Evolutionary conservation across 2,113 vertebrate genomes (phyloP).

Genomic region (Pica pica): DNA sequence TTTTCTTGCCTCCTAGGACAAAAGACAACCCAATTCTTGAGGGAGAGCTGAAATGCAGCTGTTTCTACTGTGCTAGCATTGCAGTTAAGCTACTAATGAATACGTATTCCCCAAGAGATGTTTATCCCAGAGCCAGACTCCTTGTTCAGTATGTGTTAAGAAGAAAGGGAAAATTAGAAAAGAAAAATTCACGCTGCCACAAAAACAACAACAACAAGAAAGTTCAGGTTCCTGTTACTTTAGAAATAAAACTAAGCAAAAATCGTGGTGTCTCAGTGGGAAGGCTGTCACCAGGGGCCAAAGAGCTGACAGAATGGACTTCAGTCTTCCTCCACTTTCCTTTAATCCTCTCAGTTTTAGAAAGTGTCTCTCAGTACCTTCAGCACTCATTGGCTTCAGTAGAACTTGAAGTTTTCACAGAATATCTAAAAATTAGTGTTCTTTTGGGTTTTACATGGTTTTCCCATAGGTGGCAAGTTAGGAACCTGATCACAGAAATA

Average conservation of each 20-base stretch:
- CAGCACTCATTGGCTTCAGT: background rate
- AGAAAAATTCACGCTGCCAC: background rate
- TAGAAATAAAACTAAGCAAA: background rate
- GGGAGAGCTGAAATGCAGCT: conserved; percentile 10
- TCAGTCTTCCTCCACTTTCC: background rate
- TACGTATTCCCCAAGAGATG: background rate
- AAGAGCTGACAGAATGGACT: background rate
- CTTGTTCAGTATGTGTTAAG: background rate
- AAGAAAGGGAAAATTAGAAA: background rate
- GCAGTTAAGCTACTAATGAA: conserved; percentile 33
- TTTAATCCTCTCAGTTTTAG: background rate
- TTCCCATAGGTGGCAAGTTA: background rate
- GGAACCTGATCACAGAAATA: background rate
- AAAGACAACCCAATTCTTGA: conserved; percentile 9
- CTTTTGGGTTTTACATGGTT: background rate
- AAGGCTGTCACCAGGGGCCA: background rate
- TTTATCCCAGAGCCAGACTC: background rate
- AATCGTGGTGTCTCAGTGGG: background rate
- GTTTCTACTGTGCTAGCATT: conserved; percentile 12
- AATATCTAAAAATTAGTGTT: background rate
- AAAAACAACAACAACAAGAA: background rate
- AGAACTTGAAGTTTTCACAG: background rate
- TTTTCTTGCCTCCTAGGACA: conserved; percentile 4
- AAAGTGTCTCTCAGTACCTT: accelerated
- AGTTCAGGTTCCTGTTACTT: background rate